A percentile compares a stretch with the other conserved stretches of the same genome.
phyloP scores from a whole-genome alignment of 2,888 invertebrate species.

The Conops quadrifasciatus region DNA sequence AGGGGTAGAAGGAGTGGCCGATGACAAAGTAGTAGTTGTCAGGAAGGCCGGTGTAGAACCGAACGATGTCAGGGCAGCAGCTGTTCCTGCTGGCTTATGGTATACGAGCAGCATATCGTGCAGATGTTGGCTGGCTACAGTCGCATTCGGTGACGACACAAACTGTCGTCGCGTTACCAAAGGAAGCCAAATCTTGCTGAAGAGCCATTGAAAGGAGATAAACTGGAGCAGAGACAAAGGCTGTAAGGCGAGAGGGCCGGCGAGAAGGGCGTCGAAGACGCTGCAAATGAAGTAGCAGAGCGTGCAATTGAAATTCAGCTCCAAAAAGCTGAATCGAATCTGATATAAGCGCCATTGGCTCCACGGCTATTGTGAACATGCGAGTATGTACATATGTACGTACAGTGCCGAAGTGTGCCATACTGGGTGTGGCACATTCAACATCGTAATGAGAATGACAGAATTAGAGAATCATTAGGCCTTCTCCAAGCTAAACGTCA shows the following conservation, averaged over 20 bases:
- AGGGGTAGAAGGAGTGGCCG: neutral
- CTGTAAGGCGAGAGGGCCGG: neutral
- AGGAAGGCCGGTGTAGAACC: neutral
- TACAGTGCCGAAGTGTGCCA: too few species aligned
- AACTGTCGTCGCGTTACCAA: slow-evolving; percentile 23
- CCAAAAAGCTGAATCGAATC: slow-evolving; percentile 24
- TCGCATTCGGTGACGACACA: slow-evolving; percentile 27
- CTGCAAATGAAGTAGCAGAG: slow-evolving; percentile 16
- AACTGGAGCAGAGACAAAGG: slow-evolving; percentile 19
- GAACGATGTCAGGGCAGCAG: too few species aligned
- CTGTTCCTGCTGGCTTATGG: neutral
- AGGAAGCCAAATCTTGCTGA: slow-evolving; percentile 23
- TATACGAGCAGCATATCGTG: neutral
- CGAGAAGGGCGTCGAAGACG: neutral
- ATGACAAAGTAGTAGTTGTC: neutral
- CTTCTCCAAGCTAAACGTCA: neutral
- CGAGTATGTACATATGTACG: too few species aligned
- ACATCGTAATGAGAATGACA: too few species aligned
- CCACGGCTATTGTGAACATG: neutral
- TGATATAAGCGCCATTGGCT: slow-evolving; percentile 16
- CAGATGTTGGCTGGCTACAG: slow-evolving; percentile 2
- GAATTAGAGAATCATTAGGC: neutral
- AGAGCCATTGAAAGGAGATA: slow-evolving; percentile 27
- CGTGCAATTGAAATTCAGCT: slow-evolving; percentile 29
- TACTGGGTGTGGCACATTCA: too few species aligned